Base-by-base conservation (phyloP, 2,113 vertebrate species). In the Laticauda colubrina region DNA sequence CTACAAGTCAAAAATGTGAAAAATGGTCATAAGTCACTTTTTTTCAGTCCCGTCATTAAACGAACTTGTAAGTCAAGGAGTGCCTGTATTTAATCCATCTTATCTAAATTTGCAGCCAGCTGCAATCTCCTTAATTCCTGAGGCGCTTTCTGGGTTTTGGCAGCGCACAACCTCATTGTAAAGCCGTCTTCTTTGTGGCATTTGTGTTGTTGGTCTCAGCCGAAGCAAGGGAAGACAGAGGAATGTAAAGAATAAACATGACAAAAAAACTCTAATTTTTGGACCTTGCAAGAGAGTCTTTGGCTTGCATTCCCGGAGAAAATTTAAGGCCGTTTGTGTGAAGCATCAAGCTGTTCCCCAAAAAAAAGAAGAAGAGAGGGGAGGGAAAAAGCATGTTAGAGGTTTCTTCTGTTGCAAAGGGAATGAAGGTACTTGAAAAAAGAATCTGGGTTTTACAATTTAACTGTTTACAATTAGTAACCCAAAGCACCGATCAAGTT, bases 231-330 rank as follows among this genome's bases (percentile, higher is more conserved):
- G 97, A 96, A 69, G 3, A 4, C 85, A 34, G n/a, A n/a, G 6
- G 45, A 96, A 94, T 75, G 92, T 51, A 95, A 90, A 96, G 93
- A 93, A 92, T 96, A 94, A 95, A 96, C 95, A 94, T 93, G 97
- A 93, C 89, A 93, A 69, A 55, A 55, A 93, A 87, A 9, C 0
- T 89, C 93, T 93, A 87, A 87, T 94, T 93, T 96, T 94, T 94
- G 95, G 94, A 94, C 43, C 93, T 95, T 93, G 95, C 95, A 88
- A 93, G 93, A 93, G 93, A 92, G 90, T 92, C 95, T 95, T 96
- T 96, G 93, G 86, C 89, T 94, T 95, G 93, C 95, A 90, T 96
- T 94, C 96, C 93, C 94, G 88, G 93, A 95, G 93, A 90, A 87
- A 75, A 4, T 64, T 86, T 89, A 75, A 45, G 91, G 95, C 18